Evolutionary conservation across 2,797 vertebrate species (phyloP).

Genomic region (Alosa sapidissima): DNA sequence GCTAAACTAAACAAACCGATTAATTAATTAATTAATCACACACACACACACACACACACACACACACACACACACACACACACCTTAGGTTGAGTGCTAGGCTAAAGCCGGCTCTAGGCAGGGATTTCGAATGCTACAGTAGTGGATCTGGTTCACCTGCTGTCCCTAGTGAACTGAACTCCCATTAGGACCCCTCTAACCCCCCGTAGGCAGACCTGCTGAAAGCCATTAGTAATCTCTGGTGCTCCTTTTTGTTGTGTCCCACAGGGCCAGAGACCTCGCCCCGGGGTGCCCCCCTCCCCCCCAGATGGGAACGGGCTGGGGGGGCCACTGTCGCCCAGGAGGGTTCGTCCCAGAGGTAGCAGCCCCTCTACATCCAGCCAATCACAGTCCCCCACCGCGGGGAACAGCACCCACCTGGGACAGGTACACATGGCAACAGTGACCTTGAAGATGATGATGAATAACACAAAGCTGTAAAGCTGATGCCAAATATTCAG

Average conservation of each 20-base stretch:
- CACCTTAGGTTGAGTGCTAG: too few relatives aligned
- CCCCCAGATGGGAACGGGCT: conserved; percentile 50
- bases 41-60: conserved; percentile 9
- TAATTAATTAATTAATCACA: neutral
- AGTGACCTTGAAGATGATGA: neutral
- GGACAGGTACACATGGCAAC: neutral
- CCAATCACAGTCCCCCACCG: conserved; percentile 13
- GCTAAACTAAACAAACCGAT: neutral
- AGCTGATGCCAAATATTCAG: neutral
- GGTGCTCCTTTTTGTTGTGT: neutral
- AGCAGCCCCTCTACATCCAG: conserved; percentile 11
- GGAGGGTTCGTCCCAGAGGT: conserved; percentile 43
- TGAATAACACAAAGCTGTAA: neutral
- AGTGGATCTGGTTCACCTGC: too few relatives aligned
- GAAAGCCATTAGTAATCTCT: neutral
- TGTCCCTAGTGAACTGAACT: too few relatives aligned
- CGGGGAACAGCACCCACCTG: neutral
- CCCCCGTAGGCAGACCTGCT: neutral
- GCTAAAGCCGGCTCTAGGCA: too few relatives aligned
- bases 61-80: neutral
- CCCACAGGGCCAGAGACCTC: conserved; percentile 24
- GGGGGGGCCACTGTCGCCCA: conserved; percentile 33
- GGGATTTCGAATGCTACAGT: too few relatives aligned
- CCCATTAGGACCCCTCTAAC: too few relatives aligned
- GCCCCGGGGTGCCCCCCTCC: conserved; percentile 40